These are phyloP conservation scores for Athalia rosae DNA, from an alignment of 2,888 invertebrate genomes.

Conservation along the genomic window DNA sequence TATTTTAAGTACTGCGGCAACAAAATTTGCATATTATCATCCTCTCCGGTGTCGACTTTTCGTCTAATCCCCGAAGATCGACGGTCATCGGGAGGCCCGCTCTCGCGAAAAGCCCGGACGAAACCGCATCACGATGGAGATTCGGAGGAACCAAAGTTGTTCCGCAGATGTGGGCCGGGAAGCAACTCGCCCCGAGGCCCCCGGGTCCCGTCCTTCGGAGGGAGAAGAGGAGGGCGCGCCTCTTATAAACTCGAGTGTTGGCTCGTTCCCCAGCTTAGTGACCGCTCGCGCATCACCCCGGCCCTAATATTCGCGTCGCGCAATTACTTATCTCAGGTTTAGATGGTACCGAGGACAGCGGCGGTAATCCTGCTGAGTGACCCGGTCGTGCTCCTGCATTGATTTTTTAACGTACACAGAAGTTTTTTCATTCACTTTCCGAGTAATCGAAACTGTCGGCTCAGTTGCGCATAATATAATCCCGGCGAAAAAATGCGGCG, in stretches of 20 bases:
- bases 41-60: background rate
- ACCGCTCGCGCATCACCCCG: constrained; percentile 73
- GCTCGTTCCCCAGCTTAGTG: constrained; percentile 76
- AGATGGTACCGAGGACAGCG: background rate
- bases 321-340: background rate
- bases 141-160: constrained; percentile 66
- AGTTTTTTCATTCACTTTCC: background rate
- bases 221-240: constrained; percentile 76
- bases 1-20: background rate
- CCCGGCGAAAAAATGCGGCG: constrained; percentile 12
- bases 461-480: background rate
- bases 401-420: background rate
- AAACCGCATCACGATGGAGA: background rate
- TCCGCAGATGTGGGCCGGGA: constrained; percentile 70
- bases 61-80: constrained; percentile 21
- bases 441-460: background rate
- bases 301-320: constrained; percentile 59
- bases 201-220: constrained; percentile 56
- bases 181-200: constrained; percentile 72
- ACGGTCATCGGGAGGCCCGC: too few relatives aligned
- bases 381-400: constrained; percentile 10
- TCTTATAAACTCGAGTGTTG: constrained; percentile 74
- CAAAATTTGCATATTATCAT: constrained; percentile 34
- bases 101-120: too few relatives aligned
- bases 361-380: background rate